phyloP scores from a whole-genome alignment of 2,113 vertebrate genomes.

The Dicentrarchus labrax region DNA sequence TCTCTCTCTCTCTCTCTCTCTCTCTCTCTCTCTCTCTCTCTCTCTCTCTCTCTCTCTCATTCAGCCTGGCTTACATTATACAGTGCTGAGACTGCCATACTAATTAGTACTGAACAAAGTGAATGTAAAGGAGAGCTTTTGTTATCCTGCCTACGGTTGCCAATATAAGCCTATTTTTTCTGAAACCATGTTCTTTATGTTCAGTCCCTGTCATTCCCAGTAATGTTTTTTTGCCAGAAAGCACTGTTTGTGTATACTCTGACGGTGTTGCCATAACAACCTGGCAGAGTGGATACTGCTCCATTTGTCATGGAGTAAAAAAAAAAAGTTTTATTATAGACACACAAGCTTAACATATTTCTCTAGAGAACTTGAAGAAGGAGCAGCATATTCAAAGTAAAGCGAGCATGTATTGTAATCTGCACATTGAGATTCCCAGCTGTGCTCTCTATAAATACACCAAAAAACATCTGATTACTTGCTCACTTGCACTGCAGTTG shows the following conservation, averaged over 20 bases:
- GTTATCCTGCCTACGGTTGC: conserved; percentile 24
- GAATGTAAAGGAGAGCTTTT: conserved; percentile 66
- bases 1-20: neutral
- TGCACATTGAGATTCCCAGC: conserved; percentile 54
- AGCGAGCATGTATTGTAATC: conserved; percentile 17
- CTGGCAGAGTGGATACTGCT: conserved; percentile 57
- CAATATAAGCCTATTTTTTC: conserved; percentile 43
- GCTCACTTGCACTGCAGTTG: conserved; percentile 36
- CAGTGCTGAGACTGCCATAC: conserved; percentile 62
- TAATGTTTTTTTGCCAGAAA: conserved; percentile 34
- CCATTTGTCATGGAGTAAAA: conserved; percentile 54
- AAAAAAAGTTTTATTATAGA: conserved; percentile 33
- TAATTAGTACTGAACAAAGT: conserved; percentile 68
- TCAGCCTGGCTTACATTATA: conserved; percentile 54
- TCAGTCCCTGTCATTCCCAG: conserved; percentile 45
- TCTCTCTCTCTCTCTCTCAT: conserved; percentile 16
- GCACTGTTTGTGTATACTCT: conserved; percentile 69
- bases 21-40: neutral
- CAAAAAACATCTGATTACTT: conserved; percentile 52
- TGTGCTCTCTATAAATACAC: conserved; percentile 55
- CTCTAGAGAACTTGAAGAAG: conserved; percentile 6
- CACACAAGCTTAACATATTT: conserved; percentile 17
- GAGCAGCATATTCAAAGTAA: conserved; percentile 30
- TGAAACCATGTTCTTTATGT: conserved; percentile 53
- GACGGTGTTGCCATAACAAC: conserved; percentile 75